Percentiles rank a stretch among this genome's conserved stretches.
Evolutionary conservation across 2,888 invertebrate genomes (phyloP).

Genomic region (Drosophila neotestacea): DNA sequence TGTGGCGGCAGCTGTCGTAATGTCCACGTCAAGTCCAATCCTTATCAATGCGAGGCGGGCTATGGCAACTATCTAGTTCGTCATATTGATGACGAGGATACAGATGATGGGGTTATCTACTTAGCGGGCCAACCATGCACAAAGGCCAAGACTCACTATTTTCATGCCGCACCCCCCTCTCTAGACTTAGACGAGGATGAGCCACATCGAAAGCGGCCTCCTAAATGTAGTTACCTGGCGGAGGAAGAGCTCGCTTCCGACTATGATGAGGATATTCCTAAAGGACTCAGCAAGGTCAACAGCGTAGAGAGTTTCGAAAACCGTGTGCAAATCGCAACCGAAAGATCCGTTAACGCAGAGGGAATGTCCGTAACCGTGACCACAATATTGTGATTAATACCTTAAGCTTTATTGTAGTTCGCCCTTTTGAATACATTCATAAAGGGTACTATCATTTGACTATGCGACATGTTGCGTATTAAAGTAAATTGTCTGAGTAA

Average conservation of each 20-base stretch:
- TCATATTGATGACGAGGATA: slow-evolving; percentile 77
- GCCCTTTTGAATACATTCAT: not conserved
- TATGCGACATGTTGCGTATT: not conserved
- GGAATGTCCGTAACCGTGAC: slow-evolving; percentile 83
- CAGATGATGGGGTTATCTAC: slow-evolving; percentile 83
- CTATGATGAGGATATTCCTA: slow-evolving; percentile 81
- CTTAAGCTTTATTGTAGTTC: slow-evolving; percentile 12
- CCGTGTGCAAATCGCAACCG: slow-evolving; percentile 78
- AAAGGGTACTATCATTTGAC: not conserved
- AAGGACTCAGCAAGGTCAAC: slow-evolving; percentile 76
- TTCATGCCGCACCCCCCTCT: slow-evolving; percentile 59
- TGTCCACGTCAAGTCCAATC: slow-evolving; percentile 83
- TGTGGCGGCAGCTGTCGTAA: slow-evolving; percentile 83
- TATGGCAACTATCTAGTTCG: slow-evolving; percentile 76
- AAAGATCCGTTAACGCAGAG: slow-evolving; percentile 82
- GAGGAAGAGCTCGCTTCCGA: slow-evolving; percentile 78
- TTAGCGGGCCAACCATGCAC: slow-evolving; percentile 73
- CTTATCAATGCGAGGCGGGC: slow-evolving; percentile 83
- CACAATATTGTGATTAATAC: slow-evolving; percentile 84
- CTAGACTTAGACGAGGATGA: slow-evolving; percentile 52
- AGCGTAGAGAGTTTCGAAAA: slow-evolving; percentile 77
- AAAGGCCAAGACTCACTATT: slow-evolving; percentile 69
- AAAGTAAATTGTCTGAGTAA: not conserved
- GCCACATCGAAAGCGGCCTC: slow-evolving; percentile 24
- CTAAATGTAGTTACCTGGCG: slow-evolving; percentile 66